Base-by-base conservation (phyloP, 1,140 invertebrate species). In the Eupristina koningsbergeri region DNA sequence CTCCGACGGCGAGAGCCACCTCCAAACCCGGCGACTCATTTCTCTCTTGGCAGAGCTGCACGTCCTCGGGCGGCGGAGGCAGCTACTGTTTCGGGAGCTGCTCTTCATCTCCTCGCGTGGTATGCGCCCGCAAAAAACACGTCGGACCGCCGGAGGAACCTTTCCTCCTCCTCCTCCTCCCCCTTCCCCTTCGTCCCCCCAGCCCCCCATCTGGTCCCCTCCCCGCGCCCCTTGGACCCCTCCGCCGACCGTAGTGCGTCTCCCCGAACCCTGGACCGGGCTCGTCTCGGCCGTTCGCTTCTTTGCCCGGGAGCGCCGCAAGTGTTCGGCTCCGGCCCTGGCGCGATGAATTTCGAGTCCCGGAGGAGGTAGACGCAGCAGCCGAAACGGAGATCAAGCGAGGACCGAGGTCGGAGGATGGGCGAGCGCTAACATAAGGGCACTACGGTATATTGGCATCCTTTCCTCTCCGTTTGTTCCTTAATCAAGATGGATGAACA, bases 81-180 rank as follows among this genome's bases (percentile, higher is more conserved):
- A n/a, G 92, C 91, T 92, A 92, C 91, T 92, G 92, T 92, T 92
- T 92, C 91, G 91, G 91, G 91, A 92, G 91, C 91, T 86, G 29
- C 45, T 71, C 69, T 61, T 45, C 26, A 50, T 75, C 76, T 83
- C 85, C 84, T 83, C 80, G 76, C 87, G 89, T 91, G 92, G 91
- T 92, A 93, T 93, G 92, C 91, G 92, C 89, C 88, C 87, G 89
- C 91, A 93, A 93, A 93, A 92, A 93, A 92, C 91, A 91, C 91
- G 91, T 91, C 91, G 88, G 90, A 92, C 91, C 88, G 88, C 90
- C 88, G 89, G 22, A 58, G 50, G 74, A 39, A n/a, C 50, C 71
- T 29, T 0, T 8, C n/a, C n/a, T 11, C 29, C 73, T n/a, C 7
- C n/a, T 39, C n/a, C 13, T 34, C 29, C 45, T 13, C 45, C 7